Base-by-base conservation (phyloP, 2,888 invertebrate genomes). In the Hypercompe scribonia region DNA sequence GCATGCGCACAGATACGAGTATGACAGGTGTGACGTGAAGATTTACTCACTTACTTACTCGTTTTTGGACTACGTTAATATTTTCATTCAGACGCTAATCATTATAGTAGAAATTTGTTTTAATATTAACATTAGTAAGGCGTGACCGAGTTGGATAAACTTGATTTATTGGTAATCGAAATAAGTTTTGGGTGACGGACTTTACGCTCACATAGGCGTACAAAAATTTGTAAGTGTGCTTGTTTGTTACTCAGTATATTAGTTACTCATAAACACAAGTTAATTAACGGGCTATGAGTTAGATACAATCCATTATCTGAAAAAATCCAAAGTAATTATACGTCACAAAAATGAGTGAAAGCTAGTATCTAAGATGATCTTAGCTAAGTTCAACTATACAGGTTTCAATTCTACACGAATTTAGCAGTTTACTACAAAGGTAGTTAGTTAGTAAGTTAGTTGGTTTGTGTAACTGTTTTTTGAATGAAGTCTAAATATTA, bases 401-500 rank as follows among this genome's bases (percentile, higher is more conserved):
- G 28, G 3, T 11, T 58, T 31, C 31, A 28, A 61, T 15, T 31
- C 18, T 31, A 7, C 31, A 61, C 18, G 7, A 61, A 61, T n/a
- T n/a, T n/a, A n/a, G n/a, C n/a, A n/a, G n/a, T n/a, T n/a, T n/a
- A n/a, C n/a, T n/a, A n/a, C n/a, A n/a, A n/a, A n/a, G n/a, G n/a
- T n/a, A n/a, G n/a, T n/a, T n/a, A n/a, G n/a, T n/a, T n/a, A n/a
- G n/a, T n/a, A n/a, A n/a, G n/a, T n/a, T n/a, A n/a, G n/a, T n/a
- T n/a, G n/a, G 79, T 82, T 83, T 79, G 75, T 72, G 72, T 78
- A 78, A 75, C 78, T 78, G 76, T 68, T 63, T 42, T 69, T 31
- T 65, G 15, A 36, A 58, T 65, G 18, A 68, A 70, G 18, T 13
- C 67, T 76, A 76, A 77, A 70, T 77, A 75, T 24, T 58, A 34